These are phyloP conservation scores for Ylistrum balloti DNA, from an alignment of 1,140 invertebrate species.

Conservation along the genomic window DNA sequence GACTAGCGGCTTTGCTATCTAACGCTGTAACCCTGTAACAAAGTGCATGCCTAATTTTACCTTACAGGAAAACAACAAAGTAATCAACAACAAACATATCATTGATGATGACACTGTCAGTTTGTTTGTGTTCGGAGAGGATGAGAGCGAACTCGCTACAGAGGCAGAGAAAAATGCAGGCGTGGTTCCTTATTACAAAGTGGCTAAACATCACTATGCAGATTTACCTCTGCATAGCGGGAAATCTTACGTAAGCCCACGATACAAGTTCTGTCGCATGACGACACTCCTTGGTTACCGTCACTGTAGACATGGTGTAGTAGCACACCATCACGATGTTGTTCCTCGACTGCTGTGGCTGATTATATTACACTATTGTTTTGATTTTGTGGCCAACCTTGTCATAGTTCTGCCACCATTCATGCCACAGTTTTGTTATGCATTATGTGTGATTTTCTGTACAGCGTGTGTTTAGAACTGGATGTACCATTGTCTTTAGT, in stretches of 20 bases:
- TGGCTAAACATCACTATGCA: constrained; percentile 69
- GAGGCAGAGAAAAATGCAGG: constrained; percentile 73
- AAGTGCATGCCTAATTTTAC: constrained; percentile 28
- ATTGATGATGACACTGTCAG: constrained; percentile 74
- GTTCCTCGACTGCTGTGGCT: constrained; percentile 34
- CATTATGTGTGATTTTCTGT: no score
- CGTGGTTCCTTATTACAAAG: constrained; percentile 69
- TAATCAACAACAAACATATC: constrained; percentile 44
- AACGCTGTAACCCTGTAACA: neutral
- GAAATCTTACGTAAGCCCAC: constrained; percentile 47
- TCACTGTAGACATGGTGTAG: neutral
- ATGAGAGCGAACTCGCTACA: constrained; percentile 70
- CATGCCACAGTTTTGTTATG: neutral
- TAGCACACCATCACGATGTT: constrained; percentile 44
- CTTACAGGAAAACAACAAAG: constrained; percentile 2
- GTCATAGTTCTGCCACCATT: neutral
- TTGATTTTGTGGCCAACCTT: neutral
- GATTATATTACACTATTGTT: constrained; percentile 12
- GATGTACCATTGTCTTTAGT: no score
- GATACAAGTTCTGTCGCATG: constrained; percentile 47
- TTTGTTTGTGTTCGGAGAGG: constrained; percentile 79
- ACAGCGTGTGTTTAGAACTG: no score
- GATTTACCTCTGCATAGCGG: constrained; percentile 55
- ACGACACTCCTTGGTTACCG: neutral
- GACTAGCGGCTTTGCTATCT: constrained; percentile 12